phyloP scores from a whole-genome alignment of 2,797 vertebrate genomes.

The Sebastes vulpes region DNA sequence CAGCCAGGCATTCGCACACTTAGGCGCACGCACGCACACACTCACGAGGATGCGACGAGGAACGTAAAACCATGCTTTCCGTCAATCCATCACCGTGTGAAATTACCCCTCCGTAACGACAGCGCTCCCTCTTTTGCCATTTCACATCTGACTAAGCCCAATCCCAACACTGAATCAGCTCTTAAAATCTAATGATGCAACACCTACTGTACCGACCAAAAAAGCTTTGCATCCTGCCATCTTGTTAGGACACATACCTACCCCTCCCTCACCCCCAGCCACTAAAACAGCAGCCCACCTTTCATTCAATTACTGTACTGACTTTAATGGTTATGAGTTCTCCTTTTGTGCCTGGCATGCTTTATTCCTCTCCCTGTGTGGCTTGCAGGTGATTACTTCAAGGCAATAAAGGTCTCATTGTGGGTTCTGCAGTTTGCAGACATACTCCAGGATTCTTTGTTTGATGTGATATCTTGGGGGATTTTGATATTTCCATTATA shows the following conservation, averaged over 20 bases:
- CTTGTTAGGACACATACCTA: slow-evolving; percentile 67
- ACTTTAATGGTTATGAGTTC: slow-evolving; percentile 78
- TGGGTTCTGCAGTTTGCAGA: slow-evolving; percentile 47
- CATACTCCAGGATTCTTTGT: slow-evolving; percentile 37
- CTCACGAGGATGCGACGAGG: slow-evolving; percentile 10
- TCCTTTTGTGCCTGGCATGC: slow-evolving; percentile 56
- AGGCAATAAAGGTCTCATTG: slow-evolving; percentile 67
- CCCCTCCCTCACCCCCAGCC: slow-evolving; percentile 3
- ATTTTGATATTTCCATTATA: slow-evolving; percentile 54
- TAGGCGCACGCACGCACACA: slow-evolving; percentile 1
- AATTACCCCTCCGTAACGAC: slow-evolving; percentile 48
- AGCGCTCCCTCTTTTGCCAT: slow-evolving; percentile 50
- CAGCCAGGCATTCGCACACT: slow-evolving; percentile 32
- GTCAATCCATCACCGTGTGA: slow-evolving; percentile 67
- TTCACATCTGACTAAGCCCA: slow-evolving; percentile 65
- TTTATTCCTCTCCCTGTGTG: slow-evolving; percentile 66
- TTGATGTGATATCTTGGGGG: slow-evolving; percentile 45
- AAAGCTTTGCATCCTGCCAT: slow-evolving; percentile 36
- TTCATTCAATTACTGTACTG: slow-evolving; percentile 75
- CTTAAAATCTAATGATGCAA: slow-evolving; percentile 67
- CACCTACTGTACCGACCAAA: slow-evolving; percentile 54
- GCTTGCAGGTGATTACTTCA: slow-evolving; percentile 73
- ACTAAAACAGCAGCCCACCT: slow-evolving; percentile 74
- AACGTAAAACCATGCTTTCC: slow-evolving; percentile 45
- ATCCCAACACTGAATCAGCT: slow-evolving; percentile 49